Evolutionary conservation across 1,140 invertebrate genomes (phyloP), one percentile per base, ranked within the genome.

Genomic region (Melitaea cinxia): DNA sequence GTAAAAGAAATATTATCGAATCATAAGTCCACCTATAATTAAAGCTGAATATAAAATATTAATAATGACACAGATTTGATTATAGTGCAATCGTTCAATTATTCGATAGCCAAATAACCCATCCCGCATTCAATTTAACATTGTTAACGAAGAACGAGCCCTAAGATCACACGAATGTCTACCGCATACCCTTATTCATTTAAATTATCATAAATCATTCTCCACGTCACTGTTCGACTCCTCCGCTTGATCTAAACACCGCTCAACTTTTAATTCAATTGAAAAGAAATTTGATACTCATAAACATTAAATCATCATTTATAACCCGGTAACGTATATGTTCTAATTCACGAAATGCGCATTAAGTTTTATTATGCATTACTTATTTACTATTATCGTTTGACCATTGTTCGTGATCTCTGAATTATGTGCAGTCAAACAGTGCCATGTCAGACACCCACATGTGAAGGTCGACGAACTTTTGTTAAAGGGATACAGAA

Each of bases 321-420:
- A 59, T 59, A 37, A 5, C 14, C 12, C 35, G 54, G 55, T 63
- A 6, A 26, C 24, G 24, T 26, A 6, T 26, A 26, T 6, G 63
- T 63, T 55, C 19, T 39, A 63, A 49, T 70, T 70, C 55, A 69
- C 49, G 50, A 23, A 47, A 53, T 52, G 64, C 56, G 62, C 62
- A 49, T 65, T 24, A 65, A 70, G 59, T 70, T 69, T 65, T 65
- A 65, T 78, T 70, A 58, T 70, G 62, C 69, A 60, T 65, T 67
- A 52, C 55, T 72, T 54, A 70, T 69, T 72, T 68, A 72, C 70
- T 66, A 75, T 73, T 77, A 82, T 76, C 73, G 72, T 57, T 14
- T 45, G 30, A 56, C 70, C 50, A 85, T 81, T 82, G 75, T 82
- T 82, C 59, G 66, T 76, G 72, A 80, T 80, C 75, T 82, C 55